Percentiles rank a stretch among this genome's conserved stretches.
These are phyloP conservation scores for Slavum lentiscoides DNA, from an alignment of 2,888 invertebrate species.

Conservation along the genomic window DNA sequence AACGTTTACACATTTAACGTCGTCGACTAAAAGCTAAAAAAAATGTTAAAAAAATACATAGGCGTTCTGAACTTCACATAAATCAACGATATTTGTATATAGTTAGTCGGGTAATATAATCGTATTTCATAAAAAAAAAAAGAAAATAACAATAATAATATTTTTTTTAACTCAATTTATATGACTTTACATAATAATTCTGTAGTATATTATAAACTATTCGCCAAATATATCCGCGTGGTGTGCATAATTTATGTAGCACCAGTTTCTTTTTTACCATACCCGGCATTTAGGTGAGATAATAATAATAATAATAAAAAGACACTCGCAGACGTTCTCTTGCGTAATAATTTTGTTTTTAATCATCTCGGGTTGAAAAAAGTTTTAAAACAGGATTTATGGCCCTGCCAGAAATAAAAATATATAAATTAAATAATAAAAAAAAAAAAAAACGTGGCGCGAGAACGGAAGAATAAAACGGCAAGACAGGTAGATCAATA, in stretches of 20 bases:
- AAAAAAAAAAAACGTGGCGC: neutral
- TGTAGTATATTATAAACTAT: neutral
- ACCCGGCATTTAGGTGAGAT: conserved; percentile 43
- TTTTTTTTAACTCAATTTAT: conserved; percentile 29
- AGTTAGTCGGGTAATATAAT: conserved; percentile 6
- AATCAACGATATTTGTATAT: neutral
- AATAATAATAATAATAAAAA: conserved; percentile 24
- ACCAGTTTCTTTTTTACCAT: conserved; percentile 21
- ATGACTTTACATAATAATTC: conserved; percentile 16
- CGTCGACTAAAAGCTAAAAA: neutral
- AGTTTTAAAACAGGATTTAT: conserved; percentile 47
- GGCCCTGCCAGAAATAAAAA: neutral
- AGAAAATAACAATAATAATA: too few relatives aligned
- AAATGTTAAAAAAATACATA: neutral
- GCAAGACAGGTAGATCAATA: conserved; percentile 42
- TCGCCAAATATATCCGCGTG: conserved; percentile 4
- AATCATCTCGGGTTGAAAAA: conserved; percentile 40
- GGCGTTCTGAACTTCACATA: neutral
- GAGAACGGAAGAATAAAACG: conserved; percentile 16
- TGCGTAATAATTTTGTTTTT: conserved; percentile 44
- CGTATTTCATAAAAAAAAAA: conserved; percentile 10
- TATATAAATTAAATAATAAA: conserved; percentile 22
- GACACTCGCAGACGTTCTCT: conserved; percentile 48
- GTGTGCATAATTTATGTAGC: conserved; percentile 34
- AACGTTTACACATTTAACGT: too few relatives aligned